These are phyloP conservation scores for Taxidea taxus DNA, from an alignment of 2,113 vertebrate genomes.

Conservation along the genomic window DNA sequence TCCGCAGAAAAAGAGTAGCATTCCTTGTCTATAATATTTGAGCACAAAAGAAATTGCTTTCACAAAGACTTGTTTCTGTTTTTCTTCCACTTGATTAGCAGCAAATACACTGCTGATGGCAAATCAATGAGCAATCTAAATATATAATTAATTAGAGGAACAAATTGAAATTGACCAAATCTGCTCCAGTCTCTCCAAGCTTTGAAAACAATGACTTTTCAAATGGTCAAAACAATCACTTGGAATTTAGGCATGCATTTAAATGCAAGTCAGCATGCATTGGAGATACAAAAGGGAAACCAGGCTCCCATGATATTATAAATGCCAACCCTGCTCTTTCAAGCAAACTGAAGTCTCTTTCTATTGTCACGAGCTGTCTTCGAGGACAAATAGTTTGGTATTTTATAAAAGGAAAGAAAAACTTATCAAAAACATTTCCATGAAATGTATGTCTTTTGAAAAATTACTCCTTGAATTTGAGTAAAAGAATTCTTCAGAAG, in stretches of 20 bases:
- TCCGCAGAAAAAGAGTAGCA: slow-evolving; percentile 71
- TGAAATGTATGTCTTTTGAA: slow-evolving; percentile 73
- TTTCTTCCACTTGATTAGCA: slow-evolving; percentile 68
- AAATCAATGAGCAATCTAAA: slow-evolving; percentile 49
- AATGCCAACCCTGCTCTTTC: slow-evolving; percentile 83
- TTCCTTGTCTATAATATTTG: slow-evolving; percentile 77
- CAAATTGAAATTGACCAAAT: slow-evolving; percentile 81
- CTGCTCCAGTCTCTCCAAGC: slow-evolving; percentile 74
- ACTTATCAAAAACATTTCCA: slow-evolving; percentile 48
- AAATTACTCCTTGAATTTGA: slow-evolving; percentile 67
- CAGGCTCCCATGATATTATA: slow-evolving; percentile 76
- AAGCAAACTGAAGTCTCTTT: slow-evolving; percentile 75
- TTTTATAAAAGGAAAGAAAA: slow-evolving; percentile 63
- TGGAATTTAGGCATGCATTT: slow-evolving; percentile 76
- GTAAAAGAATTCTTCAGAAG: slow-evolving; percentile 72
- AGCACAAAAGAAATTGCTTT: slow-evolving; percentile 74
- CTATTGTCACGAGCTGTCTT: slow-evolving; percentile 72
- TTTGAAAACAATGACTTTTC: slow-evolving; percentile 76
- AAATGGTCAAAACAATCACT: slow-evolving; percentile 81
- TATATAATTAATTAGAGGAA: slow-evolving; percentile 52
- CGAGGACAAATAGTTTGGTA: slow-evolving; percentile 78
- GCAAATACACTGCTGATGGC: slow-evolving; percentile 45
- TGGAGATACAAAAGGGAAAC: slow-evolving; percentile 65
- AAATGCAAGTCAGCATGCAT: slow-evolving; percentile 67
- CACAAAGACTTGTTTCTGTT: slow-evolving; percentile 57